phyloP scores from a whole-genome alignment of 2,113 vertebrate species.

The Notechis scutatus region DNA sequence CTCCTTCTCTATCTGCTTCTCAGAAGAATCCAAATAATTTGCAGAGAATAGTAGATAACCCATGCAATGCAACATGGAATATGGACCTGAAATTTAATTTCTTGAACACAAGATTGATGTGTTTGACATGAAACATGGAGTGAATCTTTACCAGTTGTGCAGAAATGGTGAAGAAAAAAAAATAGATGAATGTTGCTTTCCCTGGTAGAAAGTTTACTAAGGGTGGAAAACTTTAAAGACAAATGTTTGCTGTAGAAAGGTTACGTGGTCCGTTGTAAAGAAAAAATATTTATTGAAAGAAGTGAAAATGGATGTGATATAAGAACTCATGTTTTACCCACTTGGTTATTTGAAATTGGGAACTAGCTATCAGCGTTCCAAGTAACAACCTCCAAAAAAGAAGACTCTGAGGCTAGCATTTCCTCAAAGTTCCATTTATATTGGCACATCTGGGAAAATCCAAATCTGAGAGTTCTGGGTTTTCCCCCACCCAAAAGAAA shows the following conservation, averaged over 20 bases:
- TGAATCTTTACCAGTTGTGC: background rate
- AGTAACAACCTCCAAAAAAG: no score
- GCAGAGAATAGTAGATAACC: no score
- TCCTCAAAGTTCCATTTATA: no score
- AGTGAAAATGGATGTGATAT: background rate
- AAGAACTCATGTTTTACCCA: background rate
- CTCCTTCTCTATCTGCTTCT: no score
- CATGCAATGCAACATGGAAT: background rate
- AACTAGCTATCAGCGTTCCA: background rate
- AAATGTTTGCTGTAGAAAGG: background rate
- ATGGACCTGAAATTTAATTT: background rate
- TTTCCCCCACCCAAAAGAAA: no score
- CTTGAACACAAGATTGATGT: background rate
- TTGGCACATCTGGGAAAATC: no score
- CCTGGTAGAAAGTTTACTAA: background rate
- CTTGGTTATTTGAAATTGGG: background rate
- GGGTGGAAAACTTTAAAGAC: background rate
- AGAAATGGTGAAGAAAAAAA: background rate
- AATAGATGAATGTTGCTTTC: background rate
- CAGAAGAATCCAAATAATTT: no score
- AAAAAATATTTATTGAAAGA: background rate
- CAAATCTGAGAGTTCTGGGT: no score
- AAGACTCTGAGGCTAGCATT: no score
- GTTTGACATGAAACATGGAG: background rate
- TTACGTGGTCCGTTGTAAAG: background rate